Evolutionary conservation across 2,888 invertebrate genomes (phyloP), one percentile per base, ranked within the genome.

Genomic region (Cosmorhoe ocellata): DNA sequence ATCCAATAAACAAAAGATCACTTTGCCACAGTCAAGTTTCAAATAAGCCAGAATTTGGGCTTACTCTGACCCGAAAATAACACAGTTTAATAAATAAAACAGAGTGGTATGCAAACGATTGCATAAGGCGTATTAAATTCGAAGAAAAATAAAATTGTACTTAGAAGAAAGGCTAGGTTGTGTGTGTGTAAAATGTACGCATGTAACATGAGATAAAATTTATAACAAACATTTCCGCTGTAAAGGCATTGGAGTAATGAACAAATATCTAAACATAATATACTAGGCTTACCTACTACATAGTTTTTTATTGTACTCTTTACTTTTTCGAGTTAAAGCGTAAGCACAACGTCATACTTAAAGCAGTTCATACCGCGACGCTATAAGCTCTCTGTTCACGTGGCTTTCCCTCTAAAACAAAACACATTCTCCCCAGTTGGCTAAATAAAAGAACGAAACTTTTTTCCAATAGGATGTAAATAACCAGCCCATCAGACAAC

Each of bases 391-490:
- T 22, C 28, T 4, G 57, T 31, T 26, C 22, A 36, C 4, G 11
- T 24, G 27, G 18, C 8, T 22, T 11, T n/a, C 18, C 57, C 45
- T 51, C 54, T 36, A 55, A 55, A 57, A 63, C 54, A 60, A 63
- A 61, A 71, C 62, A 66, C 64, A 71, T 67, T 61, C 63, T 61
- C 63, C 59, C 57, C 56, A 56, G 56, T 59, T 65, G 61, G 63
- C 69, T 71, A 69, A 71, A 74, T 71, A 69, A 72, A 72, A 74
- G 66, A 63, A 67, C 63, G 59, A 64, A 74, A 71, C 60, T 69
- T 67, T 68, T 73, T 74, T 64, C 68, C 74, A 65, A 77, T 76
- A 67, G 72, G 69, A 78, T 79, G 79, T 79, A 81, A 83, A 84
- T 81, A 81, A 77, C 76, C 71, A 68, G 67, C 66, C 69, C 69